Conservation (phyloP, 2,888 invertebrate species). For the Lochmaea capreae region DNA sequence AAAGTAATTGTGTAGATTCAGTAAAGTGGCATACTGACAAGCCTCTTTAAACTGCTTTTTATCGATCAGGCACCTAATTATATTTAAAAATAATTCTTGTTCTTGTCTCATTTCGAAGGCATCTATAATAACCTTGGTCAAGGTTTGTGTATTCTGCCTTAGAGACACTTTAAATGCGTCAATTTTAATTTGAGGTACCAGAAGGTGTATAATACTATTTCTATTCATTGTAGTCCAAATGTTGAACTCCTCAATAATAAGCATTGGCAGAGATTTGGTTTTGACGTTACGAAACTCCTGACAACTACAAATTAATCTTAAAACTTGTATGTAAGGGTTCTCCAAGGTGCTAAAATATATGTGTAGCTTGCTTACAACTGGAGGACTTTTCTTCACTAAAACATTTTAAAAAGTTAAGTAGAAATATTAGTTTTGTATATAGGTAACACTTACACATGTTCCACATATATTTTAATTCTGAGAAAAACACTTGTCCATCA, state of each 20-base stretch:
- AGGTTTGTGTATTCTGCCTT: constrained; percentile 74
- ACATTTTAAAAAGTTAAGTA: constrained; percentile 29
- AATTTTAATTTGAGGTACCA: constrained; percentile 72
- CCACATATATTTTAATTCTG: constrained; percentile 63
- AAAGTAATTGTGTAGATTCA: constrained; percentile 76
- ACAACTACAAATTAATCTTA: constrained; percentile 72
- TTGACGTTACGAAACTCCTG: constrained; percentile 74
- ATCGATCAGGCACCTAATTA: constrained; percentile 70
- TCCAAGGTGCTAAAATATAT: constrained; percentile 60
- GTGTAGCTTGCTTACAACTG: constrained; percentile 60
- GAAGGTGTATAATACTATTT: constrained; percentile 65
- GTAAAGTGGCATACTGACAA: constrained; percentile 75
- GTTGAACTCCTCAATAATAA: constrained; percentile 73
- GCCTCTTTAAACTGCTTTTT: constrained; percentile 79
- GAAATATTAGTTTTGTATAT: neutral
- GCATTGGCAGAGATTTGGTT: constrained; percentile 72
- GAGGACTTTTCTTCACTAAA: constrained; percentile 63
- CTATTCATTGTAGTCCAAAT: constrained; percentile 66
- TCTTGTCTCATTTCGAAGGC: constrained; percentile 74
- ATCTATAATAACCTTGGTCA: constrained; percentile 74
- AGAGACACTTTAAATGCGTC: constrained; percentile 79
- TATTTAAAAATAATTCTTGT: constrained; percentile 72
- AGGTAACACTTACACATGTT: constrained; percentile 54
- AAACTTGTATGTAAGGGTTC: constrained; percentile 72
- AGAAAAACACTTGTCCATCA: constrained; percentile 63